These are phyloP conservation scores for Caenorhabditis drosophilae DNA, from an alignment of 2,888 invertebrate genomes.

Conservation along the genomic window DNA sequence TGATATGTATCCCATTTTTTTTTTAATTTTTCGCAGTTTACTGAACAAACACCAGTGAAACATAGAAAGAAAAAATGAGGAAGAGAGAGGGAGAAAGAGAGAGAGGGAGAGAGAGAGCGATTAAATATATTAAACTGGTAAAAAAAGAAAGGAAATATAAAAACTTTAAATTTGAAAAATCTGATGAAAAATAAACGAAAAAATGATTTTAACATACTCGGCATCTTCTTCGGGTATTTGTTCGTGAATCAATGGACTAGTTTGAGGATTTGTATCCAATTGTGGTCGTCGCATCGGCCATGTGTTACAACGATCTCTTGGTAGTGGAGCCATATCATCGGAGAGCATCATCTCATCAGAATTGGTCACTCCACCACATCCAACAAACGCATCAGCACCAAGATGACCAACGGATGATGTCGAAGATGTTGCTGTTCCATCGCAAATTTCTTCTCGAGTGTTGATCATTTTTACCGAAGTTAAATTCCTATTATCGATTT, in stretches of 20 bases:
- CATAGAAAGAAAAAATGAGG: too few relatives aligned
- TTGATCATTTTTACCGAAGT: too few relatives aligned
- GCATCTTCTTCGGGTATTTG: conserved; percentile 65
- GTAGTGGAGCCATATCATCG: conserved; percentile 55
- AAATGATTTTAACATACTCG: conserved; percentile 26
- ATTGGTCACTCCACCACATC: conserved; percentile 4
- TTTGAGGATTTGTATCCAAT: conserved; percentile 25
- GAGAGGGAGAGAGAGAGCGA: too few relatives aligned
- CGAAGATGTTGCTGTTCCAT: conserved; percentile 7
- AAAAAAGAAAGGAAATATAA: too few relatives aligned
- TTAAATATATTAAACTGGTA: too few relatives aligned
- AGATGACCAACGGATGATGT: conserved; percentile 23
- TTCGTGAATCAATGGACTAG: conserved; percentile 60
- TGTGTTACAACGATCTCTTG: conserved; percentile 83
- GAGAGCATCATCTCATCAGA: conserved; percentile 18
- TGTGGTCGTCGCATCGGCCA: conserved; percentile 81
- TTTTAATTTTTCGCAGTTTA: too few relatives aligned
- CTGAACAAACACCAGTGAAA: too few relatives aligned
- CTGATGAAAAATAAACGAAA: background rate
- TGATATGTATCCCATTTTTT: too few relatives aligned
- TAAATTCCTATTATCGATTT: too few relatives aligned
- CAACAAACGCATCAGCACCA: conserved; percentile 22
- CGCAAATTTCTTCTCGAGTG: background rate
- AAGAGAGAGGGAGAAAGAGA: too few relatives aligned
- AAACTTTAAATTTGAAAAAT: too few relatives aligned